These are phyloP conservation scores for Lipotes vexillifer DNA, from an alignment of 2,113 vertebrate species.

Conservation along the genomic window DNA sequence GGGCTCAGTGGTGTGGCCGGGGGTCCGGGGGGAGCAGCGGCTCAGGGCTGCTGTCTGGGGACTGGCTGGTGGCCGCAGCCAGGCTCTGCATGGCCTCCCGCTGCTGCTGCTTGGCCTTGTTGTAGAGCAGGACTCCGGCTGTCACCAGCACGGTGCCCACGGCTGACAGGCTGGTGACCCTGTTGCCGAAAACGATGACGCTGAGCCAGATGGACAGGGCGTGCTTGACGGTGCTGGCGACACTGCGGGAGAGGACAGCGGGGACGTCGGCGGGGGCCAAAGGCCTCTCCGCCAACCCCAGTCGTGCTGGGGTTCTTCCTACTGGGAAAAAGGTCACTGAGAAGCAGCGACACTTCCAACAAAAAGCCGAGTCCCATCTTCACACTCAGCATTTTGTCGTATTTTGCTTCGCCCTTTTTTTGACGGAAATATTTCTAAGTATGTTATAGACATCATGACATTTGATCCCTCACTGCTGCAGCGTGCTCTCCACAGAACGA, in stretches of 20 bases:
- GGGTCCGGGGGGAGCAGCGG: conserved; percentile 71
- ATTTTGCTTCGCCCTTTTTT: background rate
- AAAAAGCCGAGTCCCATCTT: rapidly evolving
- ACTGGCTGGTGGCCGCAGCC: conserved; percentile 1
- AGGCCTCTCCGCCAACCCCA: background rate
- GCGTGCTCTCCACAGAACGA: background rate
- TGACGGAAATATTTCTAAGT: background rate
- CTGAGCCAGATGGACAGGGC: conserved; percentile 97
- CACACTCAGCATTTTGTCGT: too few relatives aligned
- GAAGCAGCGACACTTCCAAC: background rate
- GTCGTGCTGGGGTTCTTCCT: background rate
- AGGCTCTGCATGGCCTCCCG: conserved; percentile 82
- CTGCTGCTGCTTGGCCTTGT: conserved; percentile 91
- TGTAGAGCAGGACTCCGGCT: conserved; percentile 92
- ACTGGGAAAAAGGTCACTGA: background rate
- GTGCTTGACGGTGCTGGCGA: conserved; percentile 97
- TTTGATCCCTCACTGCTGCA: rapidly evolving
- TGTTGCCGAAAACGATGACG: conserved; percentile 95
- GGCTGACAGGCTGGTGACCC: conserved; percentile 89
- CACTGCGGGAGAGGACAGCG: conserved; percentile 79
- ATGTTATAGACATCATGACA: rapidly evolving
- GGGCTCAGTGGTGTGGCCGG: conserved; percentile 39
- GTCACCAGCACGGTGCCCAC: conserved; percentile 88
- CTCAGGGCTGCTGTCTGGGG: conserved; percentile 38
- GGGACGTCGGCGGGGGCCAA: background rate